Evolutionary conservation across 2,888 invertebrate genomes (phyloP).

Genomic region (Athalia cordata): DNA sequence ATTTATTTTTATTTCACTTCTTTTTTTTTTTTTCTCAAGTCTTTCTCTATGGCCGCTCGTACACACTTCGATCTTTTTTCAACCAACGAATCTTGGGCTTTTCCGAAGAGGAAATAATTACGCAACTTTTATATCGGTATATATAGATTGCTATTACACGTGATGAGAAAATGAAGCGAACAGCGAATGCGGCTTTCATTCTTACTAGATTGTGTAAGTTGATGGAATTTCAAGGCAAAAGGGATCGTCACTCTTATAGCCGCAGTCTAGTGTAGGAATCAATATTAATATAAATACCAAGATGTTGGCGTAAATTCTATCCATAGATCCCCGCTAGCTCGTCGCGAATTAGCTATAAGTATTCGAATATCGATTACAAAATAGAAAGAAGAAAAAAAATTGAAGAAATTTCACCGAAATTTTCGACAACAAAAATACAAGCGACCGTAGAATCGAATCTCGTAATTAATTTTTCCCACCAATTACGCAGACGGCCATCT

Average conservation of each 20-base stretch:
- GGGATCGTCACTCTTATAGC: slow-evolving; percentile 29
- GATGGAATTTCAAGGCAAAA: slow-evolving; percentile 39
- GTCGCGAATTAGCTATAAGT: background rate
- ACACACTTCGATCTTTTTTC: background rate
- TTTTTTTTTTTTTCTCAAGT: no score
- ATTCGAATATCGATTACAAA: no score
- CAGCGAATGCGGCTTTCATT: no score
- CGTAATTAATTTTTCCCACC: no score
- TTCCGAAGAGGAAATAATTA: background rate
- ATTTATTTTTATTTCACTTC: no score
- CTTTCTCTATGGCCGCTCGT: no score
- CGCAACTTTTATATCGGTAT: background rate
- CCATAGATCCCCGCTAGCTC: background rate
- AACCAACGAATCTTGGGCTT: background rate
- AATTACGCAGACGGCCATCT: no score
- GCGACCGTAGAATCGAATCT: no score
- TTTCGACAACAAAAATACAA: no score
- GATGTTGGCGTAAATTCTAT: background rate
- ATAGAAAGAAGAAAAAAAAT: no score
- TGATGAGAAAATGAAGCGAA: slow-evolving; percentile 9
- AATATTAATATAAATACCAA: slow-evolving; percentile 25
- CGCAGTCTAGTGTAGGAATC: slow-evolving; percentile 11
- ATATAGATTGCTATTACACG: background rate
- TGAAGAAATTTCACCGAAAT: no score
- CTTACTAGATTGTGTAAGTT: slow-evolving; percentile 29